Evolutionary conservation across 1,140 invertebrate genomes (phyloP).

Genomic region (Danaus plexippus): DNA sequence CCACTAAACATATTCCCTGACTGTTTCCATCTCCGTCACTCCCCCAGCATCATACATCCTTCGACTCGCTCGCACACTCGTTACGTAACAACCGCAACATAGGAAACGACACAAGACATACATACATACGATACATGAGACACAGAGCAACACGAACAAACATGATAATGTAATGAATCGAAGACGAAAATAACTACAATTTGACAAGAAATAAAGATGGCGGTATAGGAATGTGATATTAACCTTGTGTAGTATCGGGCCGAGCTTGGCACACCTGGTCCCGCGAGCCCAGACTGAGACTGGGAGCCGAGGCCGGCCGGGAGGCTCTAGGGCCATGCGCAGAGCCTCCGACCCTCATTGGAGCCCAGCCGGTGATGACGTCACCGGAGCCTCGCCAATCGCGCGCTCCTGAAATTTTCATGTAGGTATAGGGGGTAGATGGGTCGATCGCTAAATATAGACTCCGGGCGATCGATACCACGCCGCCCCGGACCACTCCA

Average conservation of each 20-base stretch:
- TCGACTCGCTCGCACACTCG: constrained; percentile 28
- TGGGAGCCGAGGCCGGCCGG: constrained; percentile 24
- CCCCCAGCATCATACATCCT: constrained; percentile 12
- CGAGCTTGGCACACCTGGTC: constrained; percentile 61
- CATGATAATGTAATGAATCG: constrained; percentile 15
- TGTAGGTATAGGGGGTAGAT: constrained; percentile 52
- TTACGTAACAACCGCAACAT: constrained; percentile 28
- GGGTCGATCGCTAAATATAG: constrained; percentile 66
- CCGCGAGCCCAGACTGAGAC: constrained; percentile 58
- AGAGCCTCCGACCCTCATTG: constrained; percentile 34
- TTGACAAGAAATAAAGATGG: constrained; percentile 30
- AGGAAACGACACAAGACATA: constrained; percentile 23
- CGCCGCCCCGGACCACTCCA: too few relatives aligned
- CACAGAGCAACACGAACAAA: not conserved
- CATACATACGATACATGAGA: constrained; percentile 9
- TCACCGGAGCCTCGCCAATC: constrained; percentile 45
- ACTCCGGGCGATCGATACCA: constrained; percentile 45
- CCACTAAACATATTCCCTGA: constrained; percentile 16
- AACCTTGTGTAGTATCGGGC: constrained; percentile 46
- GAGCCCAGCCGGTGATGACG: constrained; percentile 37
- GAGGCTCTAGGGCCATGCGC: constrained; percentile 50
- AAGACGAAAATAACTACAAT: constrained; percentile 22
- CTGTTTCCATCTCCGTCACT: constrained; percentile 21
- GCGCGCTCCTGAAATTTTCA: constrained; percentile 56
- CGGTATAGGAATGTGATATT: constrained; percentile 37